Evolutionary conservation across 1,140 invertebrate genomes (phyloP), one percentile per base, ranked within the genome.

Genomic region (Carposina sasakii): DNA sequence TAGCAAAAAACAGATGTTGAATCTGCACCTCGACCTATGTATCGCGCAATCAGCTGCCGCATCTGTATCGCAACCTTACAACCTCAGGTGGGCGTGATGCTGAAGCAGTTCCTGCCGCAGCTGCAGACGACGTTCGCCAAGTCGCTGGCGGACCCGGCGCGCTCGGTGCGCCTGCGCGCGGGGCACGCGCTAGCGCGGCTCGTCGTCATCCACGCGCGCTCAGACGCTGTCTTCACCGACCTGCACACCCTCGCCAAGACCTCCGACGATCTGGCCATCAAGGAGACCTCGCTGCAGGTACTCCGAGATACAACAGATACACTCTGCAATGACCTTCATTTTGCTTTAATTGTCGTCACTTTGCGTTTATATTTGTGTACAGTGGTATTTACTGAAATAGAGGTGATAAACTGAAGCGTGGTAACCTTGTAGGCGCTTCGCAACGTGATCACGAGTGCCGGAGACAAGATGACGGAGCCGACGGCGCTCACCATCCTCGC

Each of bases 31-130:
- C n/a, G n/a, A n/a, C n/a, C n/a, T n/a, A n/a, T n/a, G n/a, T n/a
- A n/a, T n/a, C n/a, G n/a, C n/a, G n/a, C n/a, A n/a, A n/a, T n/a
- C n/a, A n/a, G n/a, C n/a, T n/a, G n/a, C n/a, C n/a, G n/a, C n/a
- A n/a, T n/a, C n/a, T n/a, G n/a, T n/a, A n/a, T n/a, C n/a, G n/a
- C n/a, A n/a, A n/a, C n/a, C n/a, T n/a, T n/a, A n/a, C n/a, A n/a
- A n/a, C n/a, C n/a, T n/a, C 61, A 94, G 92, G 94, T 96, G 50
- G 95, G 96, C 13, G 88, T 93, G 8, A 93, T 97, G 90, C 81
- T 99, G 71, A 98, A 98, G 84, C 97, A 99, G 71, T 99, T 99
- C 84, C 87, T 99, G 63, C 98, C 98, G 9, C 98, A 99, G 87
- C 87, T 99, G 8, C 97, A 99, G 88, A 98, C 97, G 15, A 99